Percentiles rank a stretch among this genome's conserved stretches.
Evolutionary conservation across 2,888 invertebrate genomes (phyloP).

Genomic region (Molanna angustata): DNA sequence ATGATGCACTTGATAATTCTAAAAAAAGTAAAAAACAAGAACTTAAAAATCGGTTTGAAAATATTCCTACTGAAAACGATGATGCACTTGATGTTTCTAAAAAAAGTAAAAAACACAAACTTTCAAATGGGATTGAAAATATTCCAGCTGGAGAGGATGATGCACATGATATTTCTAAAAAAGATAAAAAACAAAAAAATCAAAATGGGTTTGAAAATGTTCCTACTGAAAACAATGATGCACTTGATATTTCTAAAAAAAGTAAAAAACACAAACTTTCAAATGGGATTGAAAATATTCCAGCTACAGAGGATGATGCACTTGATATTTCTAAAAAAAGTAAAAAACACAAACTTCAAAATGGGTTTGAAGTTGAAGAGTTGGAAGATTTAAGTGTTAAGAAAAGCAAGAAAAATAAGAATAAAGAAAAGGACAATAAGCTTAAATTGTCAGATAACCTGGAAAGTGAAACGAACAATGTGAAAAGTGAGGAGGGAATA

Average conservation of each 20-base stretch:
- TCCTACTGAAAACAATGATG: too few species aligned
- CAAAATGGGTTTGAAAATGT: too few species aligned
- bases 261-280: too few species aligned
- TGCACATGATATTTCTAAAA: too few species aligned
- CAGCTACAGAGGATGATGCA: conserved; percentile 19
- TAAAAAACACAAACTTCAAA: background rate
- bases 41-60: conserved; percentile 19
- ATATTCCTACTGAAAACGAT: too few species aligned
- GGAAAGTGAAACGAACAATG: conserved; percentile 33
- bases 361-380: background rate
- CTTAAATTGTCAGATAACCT: conserved; percentile 6
- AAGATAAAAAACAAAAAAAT: too few species aligned
- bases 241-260: too few species aligned
- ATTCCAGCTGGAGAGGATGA: too few species aligned
- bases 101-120: too few species aligned
- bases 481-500: conserved; percentile 26
- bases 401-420: background rate
- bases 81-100: too few species aligned
- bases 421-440: background rate
- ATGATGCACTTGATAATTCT: background rate
- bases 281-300: too few species aligned
- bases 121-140: too few species aligned
- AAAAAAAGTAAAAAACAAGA: conserved; percentile 12
- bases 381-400: background rate
- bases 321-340: background rate